A percentile compares a stretch with the other conserved stretches of the same genome.
phyloP scores from a whole-genome alignment of 1,140 invertebrate genomes.

The Anagrus nilaparvatae region DNA sequence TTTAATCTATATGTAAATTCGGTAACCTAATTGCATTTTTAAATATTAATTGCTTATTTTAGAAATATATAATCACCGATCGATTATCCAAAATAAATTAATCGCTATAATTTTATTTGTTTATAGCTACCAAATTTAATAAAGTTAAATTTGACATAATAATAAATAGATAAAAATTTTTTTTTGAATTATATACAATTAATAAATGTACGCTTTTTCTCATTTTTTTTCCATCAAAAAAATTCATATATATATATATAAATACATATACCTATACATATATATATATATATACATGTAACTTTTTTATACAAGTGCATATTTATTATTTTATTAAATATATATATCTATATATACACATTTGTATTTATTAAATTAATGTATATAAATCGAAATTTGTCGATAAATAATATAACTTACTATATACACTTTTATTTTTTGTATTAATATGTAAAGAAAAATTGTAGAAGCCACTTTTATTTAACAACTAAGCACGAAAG shows the following conservation, averaged over 20 bases:
- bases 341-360: conserved; percentile 4
- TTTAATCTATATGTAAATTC: too few species aligned
- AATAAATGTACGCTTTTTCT: conserved; percentile 14
- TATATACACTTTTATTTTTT: conserved; percentile 9
- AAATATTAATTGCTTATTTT: too few species aligned
- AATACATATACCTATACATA: conserved; percentile 4
- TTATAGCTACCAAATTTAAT: too few species aligned
- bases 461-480: background rate
- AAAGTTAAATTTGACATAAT: too few species aligned
- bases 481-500: conserved; percentile 7
- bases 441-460: background rate
- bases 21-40: too few species aligned
- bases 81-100: too few species aligned
- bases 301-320: background rate
- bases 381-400: too few species aligned
- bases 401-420: conserved; percentile 15
- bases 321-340: too few species aligned
- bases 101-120: too few species aligned
- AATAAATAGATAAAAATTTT: too few species aligned
- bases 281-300: conserved; percentile 4
- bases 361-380: conserved; percentile 3
- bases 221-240: conserved; percentile 9
- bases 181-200: conserved; percentile 13
- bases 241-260: background rate
- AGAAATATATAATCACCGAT: too few species aligned